phyloP scores from a whole-genome alignment of 1,140 invertebrate genomes.

The Zaprionus ghesquierei region DNA sequence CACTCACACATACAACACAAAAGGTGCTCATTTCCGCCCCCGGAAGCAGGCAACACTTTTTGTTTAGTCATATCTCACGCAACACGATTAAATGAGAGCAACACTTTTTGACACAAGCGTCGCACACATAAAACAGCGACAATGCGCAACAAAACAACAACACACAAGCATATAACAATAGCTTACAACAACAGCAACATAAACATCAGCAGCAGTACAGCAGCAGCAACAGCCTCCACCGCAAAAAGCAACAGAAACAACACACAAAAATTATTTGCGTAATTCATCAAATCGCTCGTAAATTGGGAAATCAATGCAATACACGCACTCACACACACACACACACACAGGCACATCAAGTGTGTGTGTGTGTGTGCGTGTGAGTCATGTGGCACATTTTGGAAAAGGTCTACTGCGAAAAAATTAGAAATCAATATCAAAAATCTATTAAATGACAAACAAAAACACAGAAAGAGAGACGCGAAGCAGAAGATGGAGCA shows the following conservation, averaged over 20 bases:
- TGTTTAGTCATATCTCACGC: conserved; percentile 10
- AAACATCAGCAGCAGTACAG: neutral
- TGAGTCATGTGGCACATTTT: conserved; percentile 30
- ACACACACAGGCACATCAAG: neutral
- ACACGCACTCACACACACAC: conserved; percentile 25
- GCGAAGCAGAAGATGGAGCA: neutral
- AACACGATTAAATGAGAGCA: conserved; percentile 13
- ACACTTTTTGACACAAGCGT: conserved; percentile 5
- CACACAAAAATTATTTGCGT: conserved; percentile 61
- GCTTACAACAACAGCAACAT: neutral
- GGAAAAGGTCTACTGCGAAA: conserved; percentile 34
- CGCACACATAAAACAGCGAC: conserved; percentile 1
- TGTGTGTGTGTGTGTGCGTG: neutral
- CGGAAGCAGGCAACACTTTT: conserved; percentile 29
- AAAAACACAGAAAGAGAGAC: conserved; percentile 18
- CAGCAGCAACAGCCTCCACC: conserved; percentile 5
- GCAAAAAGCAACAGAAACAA: conserved; percentile 45
- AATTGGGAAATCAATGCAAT: conserved; percentile 67
- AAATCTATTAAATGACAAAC: conserved; percentile 67
- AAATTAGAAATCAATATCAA: conserved; percentile 71
- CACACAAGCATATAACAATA: neutral
- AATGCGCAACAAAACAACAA: conserved; percentile 11
- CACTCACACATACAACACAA: neutral
- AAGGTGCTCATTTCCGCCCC: conserved; percentile 1
- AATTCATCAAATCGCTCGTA: conserved; percentile 68